Evolutionary conservation across 2,888 invertebrate species (phyloP), one percentile per base, ranked within the genome.

Genomic region (Celastrina argiolus): DNA sequence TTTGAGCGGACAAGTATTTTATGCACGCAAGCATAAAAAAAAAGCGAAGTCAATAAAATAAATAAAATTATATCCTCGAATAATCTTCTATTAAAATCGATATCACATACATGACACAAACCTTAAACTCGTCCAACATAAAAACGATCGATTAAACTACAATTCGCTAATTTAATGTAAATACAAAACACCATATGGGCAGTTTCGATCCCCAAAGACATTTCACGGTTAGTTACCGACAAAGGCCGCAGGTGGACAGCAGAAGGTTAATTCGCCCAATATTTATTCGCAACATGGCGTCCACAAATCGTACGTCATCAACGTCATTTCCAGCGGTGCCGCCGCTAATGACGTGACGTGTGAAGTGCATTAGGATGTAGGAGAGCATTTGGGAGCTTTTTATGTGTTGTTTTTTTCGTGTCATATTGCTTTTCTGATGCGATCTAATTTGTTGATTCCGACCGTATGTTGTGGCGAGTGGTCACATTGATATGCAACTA

Each of bases 231-330:
- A 75, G 78, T 78, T 79, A 77, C 70, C 69, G 68, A 65, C 68
- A 66, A 70, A 71, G 67, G 72, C 68, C 64, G 70, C 74, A 78
- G 79, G 81, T 88, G 88, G 88, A 84, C 87, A 78, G 78, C 81
- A 81, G 80, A 81, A 82, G 85, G 84, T 77, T 88, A 88, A 90
- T 89, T 89, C 84, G 85, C 76, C 80, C 85, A 85, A 87, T 88
- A 87, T 89, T 89, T 89, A 88, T 88, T 84, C 76, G 84, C 89
- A 85, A 85, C 74, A 85, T 85, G 87, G 83, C 82, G 85, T 79
- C 79, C 80, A 81, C 83, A 83, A 84, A 85, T 83, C 79, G 82
- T 81, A 75, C 78, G 78, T 81, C 83, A 87, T 87, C 85, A 72
- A 73, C 77, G 80, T 81, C 85, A 84, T 87, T 88, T 86, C 87